Evolutionary conservation across 2,888 invertebrate species (phyloP).

Genomic region (Seladonia tumulorum): DNA sequence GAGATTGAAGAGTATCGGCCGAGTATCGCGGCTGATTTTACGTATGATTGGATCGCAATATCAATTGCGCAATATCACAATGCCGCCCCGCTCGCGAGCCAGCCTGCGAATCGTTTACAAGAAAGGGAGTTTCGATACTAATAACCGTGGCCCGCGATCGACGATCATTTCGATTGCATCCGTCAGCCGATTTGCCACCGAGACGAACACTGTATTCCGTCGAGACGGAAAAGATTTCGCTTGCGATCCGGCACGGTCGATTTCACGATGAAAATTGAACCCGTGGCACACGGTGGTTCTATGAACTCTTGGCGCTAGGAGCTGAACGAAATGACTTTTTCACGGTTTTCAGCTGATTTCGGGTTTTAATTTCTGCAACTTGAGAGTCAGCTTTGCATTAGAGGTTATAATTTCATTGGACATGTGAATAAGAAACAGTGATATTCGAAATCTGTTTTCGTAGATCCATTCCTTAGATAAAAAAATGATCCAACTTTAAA

Average conservation of each 20-base stretch:
- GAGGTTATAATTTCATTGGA: too few relatives aligned
- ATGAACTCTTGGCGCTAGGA: background rate
- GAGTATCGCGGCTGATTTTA: constrained; percentile 56
- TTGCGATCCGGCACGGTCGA: background rate
- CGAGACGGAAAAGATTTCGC: constrained; percentile 17
- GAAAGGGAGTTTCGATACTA: constrained; percentile 51
- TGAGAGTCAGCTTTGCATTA: background rate
- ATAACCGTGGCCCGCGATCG: constrained; percentile 45
- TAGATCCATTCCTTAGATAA: too few relatives aligned
- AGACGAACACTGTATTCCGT: background rate
- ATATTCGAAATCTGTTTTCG: too few relatives aligned
- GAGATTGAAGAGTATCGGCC: constrained; percentile 57
- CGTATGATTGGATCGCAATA: constrained; percentile 67
- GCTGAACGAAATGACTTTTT: background rate
- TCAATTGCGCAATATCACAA: too few relatives aligned
- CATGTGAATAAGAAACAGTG: too few relatives aligned
- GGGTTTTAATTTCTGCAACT: background rate
- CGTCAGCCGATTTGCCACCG: constrained; percentile 15
- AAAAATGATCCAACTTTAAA: too few relatives aligned
- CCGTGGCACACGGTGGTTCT: background rate
- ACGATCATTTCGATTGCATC: constrained; percentile 37
- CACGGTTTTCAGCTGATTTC: background rate
- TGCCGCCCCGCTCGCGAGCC: background rate
- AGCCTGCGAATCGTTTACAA: constrained; percentile 38
- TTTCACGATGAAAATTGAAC: background rate